Evolutionary conservation across 2,888 invertebrate genomes (phyloP).

Genomic region (Carcina quercana): DNA sequence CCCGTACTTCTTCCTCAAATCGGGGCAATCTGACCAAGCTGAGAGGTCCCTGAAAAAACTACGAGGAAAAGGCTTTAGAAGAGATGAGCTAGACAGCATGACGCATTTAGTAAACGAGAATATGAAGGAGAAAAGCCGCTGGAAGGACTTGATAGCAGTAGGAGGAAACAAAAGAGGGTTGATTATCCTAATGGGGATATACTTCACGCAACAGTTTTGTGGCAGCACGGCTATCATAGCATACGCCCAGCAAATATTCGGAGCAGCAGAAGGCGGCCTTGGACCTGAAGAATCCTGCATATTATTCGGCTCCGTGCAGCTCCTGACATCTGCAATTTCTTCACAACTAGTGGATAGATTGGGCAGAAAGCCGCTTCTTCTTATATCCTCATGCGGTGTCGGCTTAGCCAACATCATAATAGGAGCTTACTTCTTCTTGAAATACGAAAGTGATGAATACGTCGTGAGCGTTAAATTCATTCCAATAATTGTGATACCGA

Average conservation of each 20-base stretch:
- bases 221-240: conserved; percentile 75
- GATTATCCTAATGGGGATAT: conserved; percentile 73
- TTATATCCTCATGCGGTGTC: conserved; percentile 73
- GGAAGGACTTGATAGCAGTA: conserved; percentile 60
- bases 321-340: conserved; percentile 71
- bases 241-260: conserved; percentile 77
- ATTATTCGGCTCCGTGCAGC: conserved; percentile 67
- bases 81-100: conserved; percentile 72
- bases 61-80: conserved; percentile 68
- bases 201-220: conserved; percentile 76
- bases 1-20: conserved; percentile 74
- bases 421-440: conserved; percentile 72
- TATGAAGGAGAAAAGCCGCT: conserved; percentile 62
- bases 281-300: conserved; percentile 68
- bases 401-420: conserved; percentile 68
- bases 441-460: conserved; percentile 57
- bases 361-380: conserved; percentile 75
- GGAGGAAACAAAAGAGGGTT: conserved; percentile 73
- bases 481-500: conserved; percentile 73
- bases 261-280: conserved; percentile 61
- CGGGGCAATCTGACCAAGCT: conserved; percentile 66
- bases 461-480: conserved; percentile 66
- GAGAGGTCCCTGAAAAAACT: conserved; percentile 71
- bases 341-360: conserved; percentile 75
- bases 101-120: conserved; percentile 65